Conservation (phyloP, 2,888 invertebrate species). For the Eupithecia abbreviata region DNA sequence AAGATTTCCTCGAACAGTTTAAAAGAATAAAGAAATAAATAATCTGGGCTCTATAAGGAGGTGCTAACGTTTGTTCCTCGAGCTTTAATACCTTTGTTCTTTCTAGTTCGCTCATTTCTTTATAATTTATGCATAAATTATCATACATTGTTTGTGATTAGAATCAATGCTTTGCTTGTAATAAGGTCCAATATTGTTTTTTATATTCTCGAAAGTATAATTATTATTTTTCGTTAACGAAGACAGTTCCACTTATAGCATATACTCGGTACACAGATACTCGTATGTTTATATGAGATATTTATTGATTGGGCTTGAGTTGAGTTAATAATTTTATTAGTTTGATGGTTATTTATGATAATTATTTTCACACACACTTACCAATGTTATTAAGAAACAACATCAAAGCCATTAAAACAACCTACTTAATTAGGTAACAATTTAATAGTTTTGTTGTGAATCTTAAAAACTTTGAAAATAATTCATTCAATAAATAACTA, state of each 20-base stretch:
- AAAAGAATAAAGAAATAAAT: slow-evolving; percentile 29
- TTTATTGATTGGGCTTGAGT: slow-evolving; percentile 18
- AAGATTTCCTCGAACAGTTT: slow-evolving; percentile 59
- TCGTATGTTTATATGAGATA: slow-evolving; percentile 9
- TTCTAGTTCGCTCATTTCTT: slow-evolving; percentile 10
- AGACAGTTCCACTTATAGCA: slow-evolving; percentile 14
- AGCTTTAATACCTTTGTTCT: slow-evolving; percentile 10
- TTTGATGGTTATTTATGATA: slow-evolving; percentile 13
- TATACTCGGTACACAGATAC: slow-evolving; percentile 17
- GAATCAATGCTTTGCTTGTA: neutral
- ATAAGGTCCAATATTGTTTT: too few species aligned
- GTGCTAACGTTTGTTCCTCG: neutral
- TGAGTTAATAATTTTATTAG: slow-evolving; percentile 1
- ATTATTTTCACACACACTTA: slow-evolving; percentile 21
- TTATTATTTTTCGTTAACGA: slow-evolving; percentile 1
- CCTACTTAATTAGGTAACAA: slow-evolving; percentile 1
- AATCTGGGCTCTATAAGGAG: slow-evolving; percentile 14
- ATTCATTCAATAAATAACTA: slow-evolving; percentile 12
- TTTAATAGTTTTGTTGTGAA: neutral
- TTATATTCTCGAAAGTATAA: neutral
- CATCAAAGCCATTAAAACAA: neutral
- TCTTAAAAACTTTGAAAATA: neutral
- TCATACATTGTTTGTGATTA: slow-evolving; percentile 16
- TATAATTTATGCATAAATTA: slow-evolving; percentile 14
- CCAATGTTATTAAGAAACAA: slow-evolving; percentile 21